Base-by-base conservation (phyloP, 1,140 invertebrate species). In the Telenomus remus region DNA sequence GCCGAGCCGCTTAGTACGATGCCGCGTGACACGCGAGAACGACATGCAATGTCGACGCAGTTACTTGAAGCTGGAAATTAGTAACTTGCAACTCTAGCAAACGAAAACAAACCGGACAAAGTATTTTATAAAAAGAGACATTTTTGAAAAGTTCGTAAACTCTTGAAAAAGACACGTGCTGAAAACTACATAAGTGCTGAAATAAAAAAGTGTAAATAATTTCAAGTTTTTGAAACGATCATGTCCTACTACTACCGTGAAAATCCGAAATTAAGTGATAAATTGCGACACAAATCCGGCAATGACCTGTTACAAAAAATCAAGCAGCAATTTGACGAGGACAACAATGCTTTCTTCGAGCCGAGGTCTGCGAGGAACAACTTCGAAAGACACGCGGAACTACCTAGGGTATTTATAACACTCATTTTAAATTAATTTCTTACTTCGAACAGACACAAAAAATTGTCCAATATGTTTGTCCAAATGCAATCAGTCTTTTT, bases 231-330 rank as follows among this genome's bases (percentile, higher is more conserved):
- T 53, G 16, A 8, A 14, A 5, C 33, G 27, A 76, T 73, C 44
- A 89, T 89, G 88, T 88, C 88, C 60, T 87, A 79, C 69, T 86
- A 85, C 46, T 89, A 87, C 66, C 85, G 86, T 49, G 86, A 89
- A 16, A 85, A 82, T 60, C 84, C 86, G 50, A 85, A 77, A 72
- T 85, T 89, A 51, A 79, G 83, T 70, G 87, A 89, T 13, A 83
- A 81, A 35, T 63, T 86, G 14, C 80, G 86, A 0, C 86, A 84
- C 2, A 88, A 86, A 66, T 83, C 83, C 15, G 81, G 85, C 2
- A 86, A 89, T 61, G 87, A 89, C 61, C 71, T 89, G 48, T 60
- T 89, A 19, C 77, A 87, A 54, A 81, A 88, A 37, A 74, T 89
- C n/a, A 86, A 85, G 60, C 81, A 88, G 61, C 80, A 87, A 27